Base-by-base conservation (phyloP, 2,797 vertebrate genomes). In the Sitta carolinensis region DNA sequence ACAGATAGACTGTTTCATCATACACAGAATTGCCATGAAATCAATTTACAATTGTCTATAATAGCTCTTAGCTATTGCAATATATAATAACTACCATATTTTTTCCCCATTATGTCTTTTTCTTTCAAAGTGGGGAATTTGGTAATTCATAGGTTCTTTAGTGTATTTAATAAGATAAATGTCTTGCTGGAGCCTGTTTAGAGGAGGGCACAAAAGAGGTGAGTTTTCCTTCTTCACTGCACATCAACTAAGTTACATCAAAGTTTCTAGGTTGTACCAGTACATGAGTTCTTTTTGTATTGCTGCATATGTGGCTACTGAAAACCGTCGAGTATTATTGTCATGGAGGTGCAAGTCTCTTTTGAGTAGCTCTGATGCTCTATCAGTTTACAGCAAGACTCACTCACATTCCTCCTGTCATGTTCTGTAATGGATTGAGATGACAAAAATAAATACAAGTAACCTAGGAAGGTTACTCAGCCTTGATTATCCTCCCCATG, bases 361-460 rank as follows among this genome's bases (percentile, higher is more conserved):
- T 57, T 63, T 55, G 38, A 73, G 25, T 25, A 47, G 14, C 72
- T 80, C 25, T 69, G 47, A 34, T 36, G 67, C 20, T 84, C 0
- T 36, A 22, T 76, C 40, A 51, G 43, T 58, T 83, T 62, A 43
- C 20, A n/a, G 43, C 38, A 43, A 23, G 32, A n/a, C 59, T 89
- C 1, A 0, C n/a, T 78, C 10, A 38, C 32, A n/a, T 78, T 64
- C 61, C 87, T 29, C 2, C 2, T 89, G 34, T 87, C 52, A 34
- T 55, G 27, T 54, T 83, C 55, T 83, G 6, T 62, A 80, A 77
- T 21, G 29, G 40, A 69, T 32, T 54, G 68, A 70, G 72, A 76
- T 34, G 69, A 80, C 64, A 83, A 51, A 91, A 95, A 77, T 76
- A 89, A 84, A 36, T 92, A 57, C 15, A 27, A 76, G 78, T 84